Conservation (phyloP, 37 sponge, comb jelly and placozoan species). For the Amphimedon queenslandica region DNA sequence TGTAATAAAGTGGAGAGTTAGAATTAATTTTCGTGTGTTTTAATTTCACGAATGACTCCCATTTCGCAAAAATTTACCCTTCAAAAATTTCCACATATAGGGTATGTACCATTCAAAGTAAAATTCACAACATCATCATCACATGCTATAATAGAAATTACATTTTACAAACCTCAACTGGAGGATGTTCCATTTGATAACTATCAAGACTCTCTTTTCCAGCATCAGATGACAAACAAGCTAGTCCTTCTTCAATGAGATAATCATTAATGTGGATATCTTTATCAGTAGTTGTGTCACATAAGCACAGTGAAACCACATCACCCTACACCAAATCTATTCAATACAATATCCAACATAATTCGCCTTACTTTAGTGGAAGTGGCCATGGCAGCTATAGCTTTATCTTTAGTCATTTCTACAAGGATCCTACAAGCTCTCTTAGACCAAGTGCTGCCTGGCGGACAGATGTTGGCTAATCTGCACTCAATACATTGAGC, state of each 20-base stretch:
- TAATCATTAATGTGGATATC: constrained; percentile 58
- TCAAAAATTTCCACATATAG: no score
- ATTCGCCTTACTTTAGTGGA: constrained; percentile 21
- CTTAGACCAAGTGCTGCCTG: constrained; percentile 39
- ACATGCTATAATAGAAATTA: no score
- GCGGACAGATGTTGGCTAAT: constrained; percentile 58
- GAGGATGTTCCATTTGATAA: constrained; percentile 19
- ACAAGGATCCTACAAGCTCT: constrained; percentile 26
- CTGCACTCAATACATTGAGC: constrained; percentile 57
- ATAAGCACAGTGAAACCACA: constrained; percentile 47
- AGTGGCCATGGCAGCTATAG: constrained; percentile 34
- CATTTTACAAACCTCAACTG: constrained; percentile 2
- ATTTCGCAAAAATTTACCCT: no score
- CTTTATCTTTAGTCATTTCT: constrained; percentile 55
- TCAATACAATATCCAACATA: background rate
- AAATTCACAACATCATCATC: no score
- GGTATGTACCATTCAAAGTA: no score
- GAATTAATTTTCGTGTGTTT: no score
- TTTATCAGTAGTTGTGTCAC: constrained; percentile 57
- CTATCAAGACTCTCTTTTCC: constrained; percentile 31
- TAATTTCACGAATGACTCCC: no score
- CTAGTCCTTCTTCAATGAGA: constrained; percentile 46
- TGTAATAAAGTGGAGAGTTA: no score
- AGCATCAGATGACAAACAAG: constrained; percentile 32
- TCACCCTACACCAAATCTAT: constrained; percentile 8